These are phyloP conservation scores for Nothocercus julius DNA, from an alignment of 2,113 vertebrate species.

Conservation along the genomic window DNA sequence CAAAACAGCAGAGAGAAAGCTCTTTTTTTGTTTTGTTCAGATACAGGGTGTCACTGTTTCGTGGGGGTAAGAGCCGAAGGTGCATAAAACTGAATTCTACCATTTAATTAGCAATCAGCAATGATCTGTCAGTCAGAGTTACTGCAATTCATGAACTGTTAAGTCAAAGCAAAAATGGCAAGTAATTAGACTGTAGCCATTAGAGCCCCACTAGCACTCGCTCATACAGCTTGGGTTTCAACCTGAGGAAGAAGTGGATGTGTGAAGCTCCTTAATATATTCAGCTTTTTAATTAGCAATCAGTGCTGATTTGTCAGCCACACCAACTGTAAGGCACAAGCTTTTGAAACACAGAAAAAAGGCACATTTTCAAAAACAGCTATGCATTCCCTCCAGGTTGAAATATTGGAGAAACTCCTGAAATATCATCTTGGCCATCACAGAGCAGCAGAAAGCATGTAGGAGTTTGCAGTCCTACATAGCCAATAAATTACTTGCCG, in stretches of 20 bases:
- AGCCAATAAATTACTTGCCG: conserved; percentile 74
- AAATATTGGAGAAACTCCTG: conserved; percentile 45
- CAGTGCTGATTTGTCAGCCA: conserved; percentile 76
- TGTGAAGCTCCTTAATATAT: conserved; percentile 70
- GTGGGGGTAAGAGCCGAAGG: not conserved
- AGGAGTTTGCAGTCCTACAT: conserved; percentile 68
- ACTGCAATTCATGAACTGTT: conserved; percentile 52
- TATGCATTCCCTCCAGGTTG: conserved; percentile 67
- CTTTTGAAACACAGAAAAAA: conserved; percentile 49
- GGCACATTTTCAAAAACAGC: conserved; percentile 73
- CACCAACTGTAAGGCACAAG: conserved; percentile 63
- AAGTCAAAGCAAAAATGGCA: conserved; percentile 69
- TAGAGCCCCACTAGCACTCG: conserved; percentile 46
- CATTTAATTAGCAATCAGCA: conserved; percentile 70
- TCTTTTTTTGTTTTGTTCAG: not conserved
- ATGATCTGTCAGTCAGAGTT: conserved; percentile 56
- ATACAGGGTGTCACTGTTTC: not conserved
- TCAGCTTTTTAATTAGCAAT: conserved; percentile 81
- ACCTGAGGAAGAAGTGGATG: conserved; percentile 43
- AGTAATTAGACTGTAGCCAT: conserved; percentile 71
- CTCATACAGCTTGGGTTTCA: conserved; percentile 50
- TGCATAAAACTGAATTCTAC: conserved; percentile 13
- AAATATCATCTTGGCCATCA: conserved; percentile 66
- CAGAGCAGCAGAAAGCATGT: conserved; percentile 59
- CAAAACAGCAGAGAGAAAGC: conserved; percentile 2